Conservation (phyloP, 2,113 vertebrate species). For the Bothrops jararaca region DNA sequence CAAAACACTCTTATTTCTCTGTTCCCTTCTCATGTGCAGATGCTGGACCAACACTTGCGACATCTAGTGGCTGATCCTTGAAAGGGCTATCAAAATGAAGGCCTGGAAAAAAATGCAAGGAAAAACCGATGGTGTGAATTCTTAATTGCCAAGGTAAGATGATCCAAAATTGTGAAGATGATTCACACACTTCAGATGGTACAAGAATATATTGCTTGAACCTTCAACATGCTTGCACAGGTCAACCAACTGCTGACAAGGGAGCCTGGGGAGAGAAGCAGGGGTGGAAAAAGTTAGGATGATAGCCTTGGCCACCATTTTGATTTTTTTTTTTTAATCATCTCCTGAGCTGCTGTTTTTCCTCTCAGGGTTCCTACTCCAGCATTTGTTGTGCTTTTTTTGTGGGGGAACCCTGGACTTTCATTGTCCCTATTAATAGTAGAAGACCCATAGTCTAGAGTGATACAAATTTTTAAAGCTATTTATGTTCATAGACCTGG, state of each 20-base stretch:
- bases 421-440: not conserved
- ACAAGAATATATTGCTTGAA: not conserved
- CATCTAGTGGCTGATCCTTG: slow-evolving; percentile 45
- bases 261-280: not conserved
- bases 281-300: not conserved
- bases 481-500: not conserved
- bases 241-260: not conserved
- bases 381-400: not conserved
- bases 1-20: not conserved
- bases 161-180: not conserved
- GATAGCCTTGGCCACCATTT: not conserved
- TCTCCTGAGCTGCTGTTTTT: not conserved
- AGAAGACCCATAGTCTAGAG: not conserved
- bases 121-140: not conserved
- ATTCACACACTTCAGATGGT: not conserved
- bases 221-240: not conserved
- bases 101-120: not conserved
- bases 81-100: slow-evolving; percentile 18
- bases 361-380: not conserved
- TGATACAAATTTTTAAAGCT: not conserved
- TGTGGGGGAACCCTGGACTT: not conserved
- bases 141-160: not conserved
- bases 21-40: not conserved
- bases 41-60: slow-evolving; percentile 20
- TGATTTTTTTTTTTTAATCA: not conserved